Base-by-base conservation (phyloP, 2,888 invertebrate species). In the Acanthosepion pharaonis region DNA sequence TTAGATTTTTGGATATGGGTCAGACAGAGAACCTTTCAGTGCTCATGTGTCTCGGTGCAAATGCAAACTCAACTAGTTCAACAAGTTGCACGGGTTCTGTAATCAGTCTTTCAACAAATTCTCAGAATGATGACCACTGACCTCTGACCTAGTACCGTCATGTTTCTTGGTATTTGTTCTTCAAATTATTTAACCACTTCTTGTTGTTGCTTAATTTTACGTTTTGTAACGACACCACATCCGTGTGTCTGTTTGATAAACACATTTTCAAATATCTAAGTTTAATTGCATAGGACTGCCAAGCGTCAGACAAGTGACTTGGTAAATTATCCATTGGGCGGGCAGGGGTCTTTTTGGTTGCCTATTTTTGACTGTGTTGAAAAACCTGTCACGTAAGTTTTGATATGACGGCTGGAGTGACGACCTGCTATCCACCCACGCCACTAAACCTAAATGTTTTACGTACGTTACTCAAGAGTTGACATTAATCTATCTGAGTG, bases 231-330 rank as follows among this genome's bases (percentile, higher is more conserved):
- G n/a, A 78, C 78, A 78, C 33, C 78, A 78, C 78, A 78, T 78
- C 33, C n/a, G n/a, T 78, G 78, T 78, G 78, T 78, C 78, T 78
- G 78, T 78, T 78, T 78, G 78, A 78, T 78, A 78, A 78, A 78
- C 78, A 78, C n/a, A 18, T 78, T 78, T 78, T 78, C 78, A 78
- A 78, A 78, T 78, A 78, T n/a, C 78, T 78, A n/a, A 11, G 78
- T 78, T 78, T 78, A 78, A 78, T 78, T 78, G 78, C 78, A 78
- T 78, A 11, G n/a, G n/a, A 78, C 78, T 18, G 78, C 78, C 78
- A 78, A 78, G 78, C 78, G n/a, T 15, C 78, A 78, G 78, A 78
- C 78, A 78, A 18, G 78, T 78, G 78, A 78, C 15, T 33, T n/a
- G 78, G 78, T 78, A 78, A 33, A 78, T 78, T n/a, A 78, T 78